Evolutionary conservation across 2,113 vertebrate species (phyloP).

Genomic region (Saccopteryx bilineata): DNA sequence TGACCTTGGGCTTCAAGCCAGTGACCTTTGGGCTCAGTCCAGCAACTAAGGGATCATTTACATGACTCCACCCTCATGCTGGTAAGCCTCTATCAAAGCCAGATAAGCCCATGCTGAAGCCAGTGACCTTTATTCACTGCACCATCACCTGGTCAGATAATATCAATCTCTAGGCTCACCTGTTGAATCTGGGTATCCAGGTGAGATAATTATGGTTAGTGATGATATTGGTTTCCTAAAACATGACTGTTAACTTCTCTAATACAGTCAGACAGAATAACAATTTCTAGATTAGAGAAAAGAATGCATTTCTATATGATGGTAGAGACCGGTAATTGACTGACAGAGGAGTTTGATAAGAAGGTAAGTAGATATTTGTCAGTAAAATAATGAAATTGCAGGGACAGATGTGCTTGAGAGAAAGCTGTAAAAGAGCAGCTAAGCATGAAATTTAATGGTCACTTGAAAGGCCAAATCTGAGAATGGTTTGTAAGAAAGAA

Average conservation of each 20-base stretch:
- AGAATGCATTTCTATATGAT: not conserved
- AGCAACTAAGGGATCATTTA: too few species aligned
- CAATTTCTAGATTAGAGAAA: slow-evolving; percentile 25
- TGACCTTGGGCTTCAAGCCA: too few species aligned
- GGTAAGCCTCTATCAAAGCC: too few species aligned
- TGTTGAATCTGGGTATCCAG: too few species aligned
- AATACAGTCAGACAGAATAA: not conserved
- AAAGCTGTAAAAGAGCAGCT: not conserved
- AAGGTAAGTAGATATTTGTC: not conserved
- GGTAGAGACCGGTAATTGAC: not conserved
- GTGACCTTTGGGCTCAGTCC: too few species aligned
- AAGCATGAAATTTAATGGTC: slow-evolving; percentile 7
- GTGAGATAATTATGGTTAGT: not conserved
- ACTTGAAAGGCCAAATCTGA: slow-evolving; percentile 34
- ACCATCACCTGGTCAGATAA: too few species aligned
- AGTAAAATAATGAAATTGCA: not conserved
- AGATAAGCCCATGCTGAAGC: too few species aligned
- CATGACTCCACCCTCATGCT: too few species aligned
- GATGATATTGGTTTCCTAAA: not conserved
- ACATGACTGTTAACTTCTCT: not conserved
- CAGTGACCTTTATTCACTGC: too few species aligned
- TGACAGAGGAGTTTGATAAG: not conserved
- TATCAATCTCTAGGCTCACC: too few species aligned
- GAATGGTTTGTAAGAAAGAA: not conserved
- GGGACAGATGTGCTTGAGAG: not conserved